Evolutionary conservation across 2,797 vertebrate genomes (phyloP).

Genomic region (Microctenopoma stevenorrisi): DNA sequence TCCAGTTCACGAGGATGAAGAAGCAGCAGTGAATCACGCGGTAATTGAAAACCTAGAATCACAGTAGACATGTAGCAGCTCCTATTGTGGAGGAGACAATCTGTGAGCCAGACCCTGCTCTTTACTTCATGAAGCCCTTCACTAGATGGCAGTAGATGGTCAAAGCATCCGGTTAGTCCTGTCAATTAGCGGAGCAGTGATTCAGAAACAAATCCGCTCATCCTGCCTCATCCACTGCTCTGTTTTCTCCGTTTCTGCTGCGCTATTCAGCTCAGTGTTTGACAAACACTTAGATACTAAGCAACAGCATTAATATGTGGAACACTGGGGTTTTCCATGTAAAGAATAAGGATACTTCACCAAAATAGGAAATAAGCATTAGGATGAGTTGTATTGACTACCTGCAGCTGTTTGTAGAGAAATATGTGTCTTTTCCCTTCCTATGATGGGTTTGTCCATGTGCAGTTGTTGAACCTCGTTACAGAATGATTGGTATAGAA

Average conservation of each 20-base stretch:
- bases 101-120: constrained; percentile 16
- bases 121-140: constrained; percentile 53
- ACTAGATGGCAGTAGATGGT: constrained; percentile 79
- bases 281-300: neutral
- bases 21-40: neutral
- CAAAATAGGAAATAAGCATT: neutral
- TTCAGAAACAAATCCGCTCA: neutral
- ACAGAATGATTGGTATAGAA: neutral
- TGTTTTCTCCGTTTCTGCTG: neutral
- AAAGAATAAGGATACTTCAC: neutral
- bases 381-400: neutral
- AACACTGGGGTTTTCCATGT: neutral
- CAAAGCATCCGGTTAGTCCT: constrained; percentile 38
- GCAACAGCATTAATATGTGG: neutral
- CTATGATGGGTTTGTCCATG: neutral
- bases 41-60: constrained; percentile 11
- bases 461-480: neutral
- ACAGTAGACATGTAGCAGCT: constrained; percentile 23
- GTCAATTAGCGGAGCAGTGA: constrained; percentile 38
- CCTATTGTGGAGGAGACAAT: neutral
- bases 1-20: neutral
- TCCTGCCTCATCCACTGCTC: neutral
- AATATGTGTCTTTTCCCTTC: neutral
- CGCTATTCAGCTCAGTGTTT: neutral
- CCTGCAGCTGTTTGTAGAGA: neutral